Evolutionary conservation across 2,797 vertebrate species (phyloP), one percentile per base, ranked within the genome.

Genomic region (Anguilla anguilla): DNA sequence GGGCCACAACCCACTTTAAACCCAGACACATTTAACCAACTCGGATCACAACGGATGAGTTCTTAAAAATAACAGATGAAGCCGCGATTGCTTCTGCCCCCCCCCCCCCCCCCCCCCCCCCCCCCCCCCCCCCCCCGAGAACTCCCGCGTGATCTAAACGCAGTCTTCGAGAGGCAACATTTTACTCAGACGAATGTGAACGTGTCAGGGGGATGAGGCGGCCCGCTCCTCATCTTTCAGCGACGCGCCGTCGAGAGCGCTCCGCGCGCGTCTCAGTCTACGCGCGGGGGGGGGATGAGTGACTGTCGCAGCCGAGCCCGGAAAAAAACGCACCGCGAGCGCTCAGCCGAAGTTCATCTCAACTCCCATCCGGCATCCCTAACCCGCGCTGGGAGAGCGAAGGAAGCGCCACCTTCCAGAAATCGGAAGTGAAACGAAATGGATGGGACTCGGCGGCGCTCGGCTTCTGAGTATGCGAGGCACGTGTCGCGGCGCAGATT

Each of bases 61-160:
- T 93, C 92, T 94, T 93, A 94, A 67, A 95, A 95, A 94, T 95
- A 94, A 95, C 91, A 96, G 95, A 95, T 95, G 91, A 96, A 93
- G 89, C 91, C 87, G 91, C 91, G 91, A 95, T 95, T 95, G 94
- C 95, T 95, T 94, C 46, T 93, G 95, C 92, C 95, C 92, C 92
- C 35, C 49, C 9, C 94, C 0, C n/a, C 95, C 92, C 39, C 39
- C 39, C 39, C 39, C 39, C 39, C 39, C 39, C 39, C 39, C 39
- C 39, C 39, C 35, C 35, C 35, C 35, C 35, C 35, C 35, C 35
- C 35, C 35, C 49, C 9, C 94, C 0, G n/a, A 86, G 91, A 95
- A 94, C 87, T 95, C 94, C 95, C 95, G 91, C 6, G 92, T 90
- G 96, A 91, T 94, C 94, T 89, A 93, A 92, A 90, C 86, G 81